Evolutionary conservation across 2,113 vertebrate genomes (phyloP).

Genomic region (Lipophrys pholis): DNA sequence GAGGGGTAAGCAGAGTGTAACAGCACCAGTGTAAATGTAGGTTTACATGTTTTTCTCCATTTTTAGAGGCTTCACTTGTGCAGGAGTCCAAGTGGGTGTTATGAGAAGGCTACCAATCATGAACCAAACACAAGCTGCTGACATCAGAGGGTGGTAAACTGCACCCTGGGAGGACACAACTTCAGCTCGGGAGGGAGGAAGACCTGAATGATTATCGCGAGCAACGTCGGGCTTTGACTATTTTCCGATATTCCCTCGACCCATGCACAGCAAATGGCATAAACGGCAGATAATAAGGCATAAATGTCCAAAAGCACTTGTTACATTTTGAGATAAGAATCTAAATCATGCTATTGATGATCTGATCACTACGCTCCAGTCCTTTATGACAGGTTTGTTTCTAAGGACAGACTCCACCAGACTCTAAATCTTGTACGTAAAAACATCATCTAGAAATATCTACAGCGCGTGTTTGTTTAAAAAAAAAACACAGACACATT

Average conservation of each 20-base stretch:
- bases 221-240: conserved; percentile 18
- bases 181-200: conserved; percentile 32
- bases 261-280: conserved; percentile 29
- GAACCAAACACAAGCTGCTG: conserved; percentile 32
- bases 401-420: not conserved
- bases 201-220: conserved; percentile 49
- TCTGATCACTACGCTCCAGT: conserved; percentile 13
- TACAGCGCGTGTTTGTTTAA: conserved; percentile 33
- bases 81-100: conserved; percentile 44
- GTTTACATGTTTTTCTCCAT: conserved; percentile 44
- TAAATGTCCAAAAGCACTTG: conserved; percentile 27
- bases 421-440: conserved; percentile 15
- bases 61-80: conserved; percentile 60
- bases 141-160: conserved; percentile 28
- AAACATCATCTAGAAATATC: conserved; percentile 28
- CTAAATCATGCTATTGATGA: conserved; percentile 23
- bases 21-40: conserved; percentile 53
- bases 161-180: conserved; percentile 18
- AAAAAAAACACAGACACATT: conserved; percentile 11
- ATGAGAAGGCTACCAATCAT: conserved; percentile 39
- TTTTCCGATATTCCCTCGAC: conserved; percentile 3
- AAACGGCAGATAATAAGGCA: conserved; percentile 38
- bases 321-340: conserved; percentile 22
- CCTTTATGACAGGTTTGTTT: conserved; percentile 18
- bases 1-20: conserved; percentile 21